Percentiles rank a stretch among this genome's conserved stretches.
These are phyloP conservation scores for Chionis minor DNA, from an alignment of 2,113 vertebrate species.

Conservation along the genomic window DNA sequence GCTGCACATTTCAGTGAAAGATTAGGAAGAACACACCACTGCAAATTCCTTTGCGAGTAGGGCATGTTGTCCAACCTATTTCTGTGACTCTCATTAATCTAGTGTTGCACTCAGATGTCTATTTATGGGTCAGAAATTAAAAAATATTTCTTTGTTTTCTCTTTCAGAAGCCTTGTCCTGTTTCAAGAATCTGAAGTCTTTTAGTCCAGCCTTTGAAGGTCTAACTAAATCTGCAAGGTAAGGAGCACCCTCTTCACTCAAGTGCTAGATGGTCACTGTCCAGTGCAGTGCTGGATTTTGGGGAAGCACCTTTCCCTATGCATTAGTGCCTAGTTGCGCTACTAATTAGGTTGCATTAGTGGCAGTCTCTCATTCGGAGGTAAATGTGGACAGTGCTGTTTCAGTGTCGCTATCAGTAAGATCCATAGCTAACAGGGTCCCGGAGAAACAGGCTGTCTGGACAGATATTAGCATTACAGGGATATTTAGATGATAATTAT, in stretches of 20 bases:
- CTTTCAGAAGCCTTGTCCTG: not conserved
- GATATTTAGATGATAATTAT: not conserved
- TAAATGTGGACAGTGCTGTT: not conserved
- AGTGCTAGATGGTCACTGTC: too few species aligned
- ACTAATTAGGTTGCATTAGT: not conserved
- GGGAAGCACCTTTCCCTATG: not conserved
- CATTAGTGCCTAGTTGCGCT: too few species aligned
- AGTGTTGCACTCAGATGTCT: not conserved
- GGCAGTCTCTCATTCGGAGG: not conserved
- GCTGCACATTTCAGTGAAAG: not conserved
- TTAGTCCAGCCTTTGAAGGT: not conserved
- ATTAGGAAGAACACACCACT: not conserved
- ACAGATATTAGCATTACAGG: not conserved
- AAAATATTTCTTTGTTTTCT: not conserved
- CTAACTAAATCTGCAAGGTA: not conserved
- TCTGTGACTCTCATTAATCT: not conserved
- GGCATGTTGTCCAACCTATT: not conserved
- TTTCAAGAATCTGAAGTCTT: not conserved
- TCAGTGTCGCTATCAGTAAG: not conserved
- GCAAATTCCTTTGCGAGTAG: not conserved
- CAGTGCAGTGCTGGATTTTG: not conserved
- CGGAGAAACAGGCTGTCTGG: not conserved
- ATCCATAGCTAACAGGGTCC: not conserved
- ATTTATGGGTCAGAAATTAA: fast-evolving
- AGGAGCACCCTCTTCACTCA: not conserved